Evolutionary conservation across 2,113 vertebrate species (phyloP), one percentile per base, ranked within the genome.

Genomic region (Tiliqua scincoides): DNA sequence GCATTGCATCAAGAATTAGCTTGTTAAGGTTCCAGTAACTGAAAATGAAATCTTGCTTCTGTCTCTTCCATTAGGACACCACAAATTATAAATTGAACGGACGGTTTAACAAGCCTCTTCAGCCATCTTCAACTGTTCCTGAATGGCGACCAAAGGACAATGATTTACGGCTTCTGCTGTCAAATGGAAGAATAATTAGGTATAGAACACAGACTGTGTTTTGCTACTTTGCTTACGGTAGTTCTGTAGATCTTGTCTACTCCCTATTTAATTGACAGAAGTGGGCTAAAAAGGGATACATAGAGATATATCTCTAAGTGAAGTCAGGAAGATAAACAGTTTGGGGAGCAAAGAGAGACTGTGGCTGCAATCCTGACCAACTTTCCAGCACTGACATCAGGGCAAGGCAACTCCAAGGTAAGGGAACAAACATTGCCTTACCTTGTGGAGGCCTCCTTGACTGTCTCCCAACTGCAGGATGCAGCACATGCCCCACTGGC

Each of bases 141-240:
- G 98, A 98, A 7, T 95, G 96, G 95, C 97, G 97, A 94, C 92
- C 96, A 18, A 96, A 97, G 89, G 98, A 98, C 78, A 98, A 98
- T 65, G 97, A 99, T 92, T 95, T 99, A 78, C 97, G 97, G 61
- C 96, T 99, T 67, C 96, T 98, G 91, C 94, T 99, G 93, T 98
- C 98, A 89, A 99, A 99, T 89, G 99, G 99, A 91, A 97, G 97
- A 89, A 99, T 99, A 87, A 97, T 99, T 92, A 98, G 98, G 99
- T 99, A 95, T 2, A 90, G 85, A 87, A 62, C 18, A 32, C 6
- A 25, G 20, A 25, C 25, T 84, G 27, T 88, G 63, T 14, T 62
- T 48, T 35, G 40, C 25, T 5, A 8, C 62, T 84, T 17, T 85
- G 1, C 63, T 88, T 88, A 25, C 90, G 71, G 52, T 14, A 80